phyloP scores from a whole-genome alignment of 2,888 invertebrate genomes.

The Protodeltote pygarga region DNA sequence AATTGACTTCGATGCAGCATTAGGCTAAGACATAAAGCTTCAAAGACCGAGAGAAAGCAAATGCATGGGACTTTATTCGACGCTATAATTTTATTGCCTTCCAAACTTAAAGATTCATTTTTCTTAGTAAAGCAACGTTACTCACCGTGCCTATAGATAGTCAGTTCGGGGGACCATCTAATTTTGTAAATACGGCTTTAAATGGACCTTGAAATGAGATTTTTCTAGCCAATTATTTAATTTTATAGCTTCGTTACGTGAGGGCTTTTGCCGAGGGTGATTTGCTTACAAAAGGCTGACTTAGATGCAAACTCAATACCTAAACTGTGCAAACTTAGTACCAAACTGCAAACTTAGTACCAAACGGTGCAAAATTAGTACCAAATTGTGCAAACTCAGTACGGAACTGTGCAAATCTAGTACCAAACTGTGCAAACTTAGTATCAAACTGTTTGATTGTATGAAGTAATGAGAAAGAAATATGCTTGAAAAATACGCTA shows the following conservation, averaged over 20 bases:
- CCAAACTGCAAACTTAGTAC: background rate
- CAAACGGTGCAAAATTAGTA: background rate
- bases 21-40: too few relatives aligned
- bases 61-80: too few relatives aligned
- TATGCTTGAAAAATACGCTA: conserved; percentile 9
- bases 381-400: conserved; percentile 2
- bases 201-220: conserved; percentile 49
- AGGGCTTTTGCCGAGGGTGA: conserved; percentile 48
- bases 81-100: too few relatives aligned
- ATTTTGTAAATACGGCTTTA: conserved; percentile 51
- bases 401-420: background rate
- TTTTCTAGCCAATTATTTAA: conserved; percentile 35
- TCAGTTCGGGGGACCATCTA: conserved; percentile 63
- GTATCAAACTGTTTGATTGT: conserved; percentile 3
- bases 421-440: background rate
- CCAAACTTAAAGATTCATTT: too few relatives aligned
- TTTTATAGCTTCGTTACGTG: conserved; percentile 36
- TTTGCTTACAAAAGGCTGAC: conserved; percentile 46
- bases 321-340: background rate
- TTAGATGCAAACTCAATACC: conserved; percentile 26
- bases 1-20: too few relatives aligned
- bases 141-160: conserved; percentile 27
- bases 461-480: background rate
- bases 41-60: too few relatives aligned
- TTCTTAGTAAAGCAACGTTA: conserved; percentile 22